Conservation (phyloP, 2,797 vertebrate genomes). For the Lepilemur septentrionalis region DNA sequence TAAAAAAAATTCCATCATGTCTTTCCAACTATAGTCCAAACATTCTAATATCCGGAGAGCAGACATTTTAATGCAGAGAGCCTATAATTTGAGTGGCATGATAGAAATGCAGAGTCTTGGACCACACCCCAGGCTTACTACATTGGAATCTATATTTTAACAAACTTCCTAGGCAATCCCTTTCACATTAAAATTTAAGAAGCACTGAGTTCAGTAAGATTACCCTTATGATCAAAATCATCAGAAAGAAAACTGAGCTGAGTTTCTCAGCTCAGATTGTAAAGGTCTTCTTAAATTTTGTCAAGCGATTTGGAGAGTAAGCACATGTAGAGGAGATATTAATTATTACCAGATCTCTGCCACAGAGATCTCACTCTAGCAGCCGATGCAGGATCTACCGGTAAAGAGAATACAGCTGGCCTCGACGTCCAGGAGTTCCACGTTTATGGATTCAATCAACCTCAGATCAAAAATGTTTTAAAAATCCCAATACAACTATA, state of each 20-base stretch:
- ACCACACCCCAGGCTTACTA: neutral
- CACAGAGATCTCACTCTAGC: neutral
- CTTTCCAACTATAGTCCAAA: neutral
- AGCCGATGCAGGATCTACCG: neutral
- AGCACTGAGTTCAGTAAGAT: neutral
- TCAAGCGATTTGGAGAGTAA: neutral
- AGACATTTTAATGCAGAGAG: neutral
- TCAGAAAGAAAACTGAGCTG: neutral
- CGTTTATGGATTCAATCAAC: neutral
- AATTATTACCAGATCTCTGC: neutral
- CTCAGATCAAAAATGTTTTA: neutral
- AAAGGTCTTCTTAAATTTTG: neutral
- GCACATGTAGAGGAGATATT: neutral
- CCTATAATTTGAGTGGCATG: neutral
- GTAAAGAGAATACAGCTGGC: neutral
- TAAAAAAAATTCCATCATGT: neutral
- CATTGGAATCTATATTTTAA: neutral
- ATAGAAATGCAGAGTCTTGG: neutral
- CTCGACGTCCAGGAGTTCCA: neutral
- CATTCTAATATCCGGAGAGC: neutral
- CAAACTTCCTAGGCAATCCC: neutral
- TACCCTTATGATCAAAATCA: neutral
- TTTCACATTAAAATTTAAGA: neutral
- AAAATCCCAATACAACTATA: neutral
- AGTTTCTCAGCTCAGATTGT: neutral